These are phyloP conservation scores for Pipistrellus pygmaeus DNA, from an alignment of 2,797 vertebrate species.

Conservation along the genomic window DNA sequence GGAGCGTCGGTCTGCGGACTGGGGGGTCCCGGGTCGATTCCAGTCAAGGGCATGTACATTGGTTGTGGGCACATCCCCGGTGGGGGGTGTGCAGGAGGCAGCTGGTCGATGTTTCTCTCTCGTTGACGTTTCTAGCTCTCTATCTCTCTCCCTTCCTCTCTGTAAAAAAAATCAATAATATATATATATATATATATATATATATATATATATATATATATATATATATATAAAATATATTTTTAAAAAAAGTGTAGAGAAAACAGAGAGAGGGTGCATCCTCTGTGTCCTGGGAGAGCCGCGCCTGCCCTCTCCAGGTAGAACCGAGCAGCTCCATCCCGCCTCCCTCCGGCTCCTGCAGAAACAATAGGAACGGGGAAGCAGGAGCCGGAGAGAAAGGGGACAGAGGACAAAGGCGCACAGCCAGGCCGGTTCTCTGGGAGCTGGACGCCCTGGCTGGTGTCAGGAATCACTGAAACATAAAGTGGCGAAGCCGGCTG, in stretches of 20 bases:
- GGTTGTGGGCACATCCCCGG: no score
- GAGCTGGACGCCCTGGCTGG: not conserved
- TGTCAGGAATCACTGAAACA: not conserved
- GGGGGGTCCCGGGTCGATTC: no score
- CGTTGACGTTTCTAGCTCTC: no score
- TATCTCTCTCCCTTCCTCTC: no score
- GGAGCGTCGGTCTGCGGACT: no score
- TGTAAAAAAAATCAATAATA: no score
- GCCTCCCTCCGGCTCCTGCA: not conserved
- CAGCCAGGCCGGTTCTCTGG: not conserved
- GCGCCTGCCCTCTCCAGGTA: not conserved
- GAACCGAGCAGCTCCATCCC: not conserved
- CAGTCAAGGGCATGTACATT: no score
- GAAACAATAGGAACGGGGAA: not conserved
- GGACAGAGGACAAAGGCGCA: not conserved
- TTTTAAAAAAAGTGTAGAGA: not conserved
- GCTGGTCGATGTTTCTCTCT: no score
- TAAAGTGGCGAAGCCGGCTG: not conserved
- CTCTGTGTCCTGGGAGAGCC: not conserved
- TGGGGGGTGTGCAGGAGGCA: no score
- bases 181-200: no score
- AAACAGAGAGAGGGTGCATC: not conserved
- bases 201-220: no score
- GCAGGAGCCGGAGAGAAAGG: not conserved
- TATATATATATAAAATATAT: no score